These are phyloP conservation scores for Leptatherina wallacei DNA, from an alignment of 2,797 vertebrate species.

Conservation along the genomic window DNA sequence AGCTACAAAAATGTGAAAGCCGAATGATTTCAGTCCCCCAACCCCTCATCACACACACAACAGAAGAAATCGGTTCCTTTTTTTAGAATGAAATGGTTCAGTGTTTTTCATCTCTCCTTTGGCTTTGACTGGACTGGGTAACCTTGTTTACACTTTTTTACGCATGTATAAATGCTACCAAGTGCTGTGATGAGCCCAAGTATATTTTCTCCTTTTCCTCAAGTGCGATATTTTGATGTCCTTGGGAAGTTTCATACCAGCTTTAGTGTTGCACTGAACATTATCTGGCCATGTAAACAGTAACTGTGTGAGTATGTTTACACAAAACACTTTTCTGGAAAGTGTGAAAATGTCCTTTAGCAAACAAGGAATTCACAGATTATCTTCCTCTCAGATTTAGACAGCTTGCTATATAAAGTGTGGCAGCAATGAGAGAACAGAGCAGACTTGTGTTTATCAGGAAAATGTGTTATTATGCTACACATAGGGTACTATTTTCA, in stretches of 20 bases:
- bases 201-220: conserved; percentile 15
- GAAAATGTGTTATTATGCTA: neutral
- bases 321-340: neutral
- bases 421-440: neutral
- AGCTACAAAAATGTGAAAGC: neutral
- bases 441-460: neutral
- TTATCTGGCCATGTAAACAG: conserved; percentile 1
- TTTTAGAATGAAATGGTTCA: conserved; percentile 2
- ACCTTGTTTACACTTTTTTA: conserved; percentile 46
- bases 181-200: conserved; percentile 20
- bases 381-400: neutral
- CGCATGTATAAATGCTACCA: conserved; percentile 27
- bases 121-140: conserved; percentile 29
- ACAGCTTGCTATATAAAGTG: neutral
- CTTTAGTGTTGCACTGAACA: conserved; percentile 13
- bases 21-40: neutral
- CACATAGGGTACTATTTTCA: neutral
- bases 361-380: neutral
- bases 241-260: conserved; percentile 34
- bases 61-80: conserved; percentile 10
- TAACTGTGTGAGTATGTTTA: neutral
- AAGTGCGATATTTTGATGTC: conserved; percentile 38
- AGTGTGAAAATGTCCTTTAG: neutral
- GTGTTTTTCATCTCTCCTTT: conserved; percentile 19
- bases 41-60: neutral